A percentile compares a stretch with the other conserved stretches of the same genome.
phyloP scores from a whole-genome alignment of 2,797 vertebrate species.

The Gouania willdenowi region DNA sequence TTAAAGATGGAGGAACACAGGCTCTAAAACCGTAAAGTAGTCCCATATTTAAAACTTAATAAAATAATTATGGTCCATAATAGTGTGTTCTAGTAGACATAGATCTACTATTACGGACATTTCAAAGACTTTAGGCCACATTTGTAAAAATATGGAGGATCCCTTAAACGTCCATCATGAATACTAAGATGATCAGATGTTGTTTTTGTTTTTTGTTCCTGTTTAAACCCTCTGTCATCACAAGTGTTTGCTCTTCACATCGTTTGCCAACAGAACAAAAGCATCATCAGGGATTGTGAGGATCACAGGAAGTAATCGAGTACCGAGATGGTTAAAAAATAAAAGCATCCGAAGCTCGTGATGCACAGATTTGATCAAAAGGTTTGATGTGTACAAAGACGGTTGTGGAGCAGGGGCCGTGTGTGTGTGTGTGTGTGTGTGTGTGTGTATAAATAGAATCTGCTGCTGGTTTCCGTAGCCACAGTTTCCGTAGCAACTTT shows the following conservation, averaged over 20 bases:
- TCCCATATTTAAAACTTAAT: no score
- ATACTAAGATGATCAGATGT: conserved; percentile 9
- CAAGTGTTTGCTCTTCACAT: conserved; percentile 52
- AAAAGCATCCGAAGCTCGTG: conserved; percentile 6
- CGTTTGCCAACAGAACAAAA: conserved; percentile 20
- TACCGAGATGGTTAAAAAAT: conserved; percentile 7
- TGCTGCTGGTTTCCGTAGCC: conserved; percentile 26
- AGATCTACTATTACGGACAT: no score
- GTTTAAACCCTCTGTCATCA: conserved; percentile 23
- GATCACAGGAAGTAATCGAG: conserved; percentile 14
- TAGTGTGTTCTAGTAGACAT: no score
- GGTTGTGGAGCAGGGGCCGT: conserved; percentile 6
- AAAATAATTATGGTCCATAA: no score
- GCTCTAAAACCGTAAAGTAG: no score
- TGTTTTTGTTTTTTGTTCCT: neutral
- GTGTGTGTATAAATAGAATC: conserved; percentile 68
- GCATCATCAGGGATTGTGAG: no score
- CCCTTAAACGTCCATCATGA: no score
- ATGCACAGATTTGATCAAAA: conserved; percentile 15
- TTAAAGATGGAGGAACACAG: no score
- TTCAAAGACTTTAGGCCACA: no score
- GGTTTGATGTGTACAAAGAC: conserved; percentile 1
- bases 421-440: no score
- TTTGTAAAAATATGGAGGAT: no score
- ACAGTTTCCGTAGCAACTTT: conserved; percentile 80